phyloP scores from a whole-genome alignment of 2,113 vertebrate genomes.

The Pionites leucogaster region DNA sequence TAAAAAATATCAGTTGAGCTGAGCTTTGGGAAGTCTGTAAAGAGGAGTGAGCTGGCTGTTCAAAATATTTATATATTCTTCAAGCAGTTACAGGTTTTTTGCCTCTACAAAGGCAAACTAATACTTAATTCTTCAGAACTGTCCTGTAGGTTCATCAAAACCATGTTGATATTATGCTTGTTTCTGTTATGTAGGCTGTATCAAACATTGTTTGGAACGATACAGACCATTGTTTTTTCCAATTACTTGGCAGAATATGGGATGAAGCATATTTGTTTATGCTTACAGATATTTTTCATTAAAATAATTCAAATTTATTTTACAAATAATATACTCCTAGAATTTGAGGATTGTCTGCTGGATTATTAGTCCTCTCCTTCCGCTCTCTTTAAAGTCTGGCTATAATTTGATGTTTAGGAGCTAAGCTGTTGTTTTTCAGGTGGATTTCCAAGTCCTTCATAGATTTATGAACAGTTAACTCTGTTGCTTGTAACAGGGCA shows the following conservation, averaged over 20 bases:
- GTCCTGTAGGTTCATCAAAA: neutral
- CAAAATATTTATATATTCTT: neutral
- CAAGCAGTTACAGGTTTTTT: neutral
- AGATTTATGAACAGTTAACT: neutral
- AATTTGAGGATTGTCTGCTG: neutral
- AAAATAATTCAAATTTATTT: neutral
- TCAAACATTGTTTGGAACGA: neutral
- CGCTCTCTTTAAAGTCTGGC: neutral
- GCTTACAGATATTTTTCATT: neutral
- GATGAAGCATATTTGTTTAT: neutral
- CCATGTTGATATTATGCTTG: neutral
- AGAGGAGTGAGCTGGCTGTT: neutral
- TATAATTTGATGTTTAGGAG: neutral
- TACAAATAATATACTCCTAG: neutral
- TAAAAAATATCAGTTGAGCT: neutral
- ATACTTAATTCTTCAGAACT: neutral
- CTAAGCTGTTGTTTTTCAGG: neutral
- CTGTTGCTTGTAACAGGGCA: constrained; percentile 49
- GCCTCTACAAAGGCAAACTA: neutral
- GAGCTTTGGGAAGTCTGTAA: neutral
- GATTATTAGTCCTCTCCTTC: neutral
- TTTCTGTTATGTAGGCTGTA: neutral
- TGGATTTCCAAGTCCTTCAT: neutral
- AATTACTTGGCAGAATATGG: neutral
- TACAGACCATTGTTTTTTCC: neutral